phyloP scores from a whole-genome alignment of 1,140 invertebrate species.

The Ctenoplectra terminalis region DNA sequence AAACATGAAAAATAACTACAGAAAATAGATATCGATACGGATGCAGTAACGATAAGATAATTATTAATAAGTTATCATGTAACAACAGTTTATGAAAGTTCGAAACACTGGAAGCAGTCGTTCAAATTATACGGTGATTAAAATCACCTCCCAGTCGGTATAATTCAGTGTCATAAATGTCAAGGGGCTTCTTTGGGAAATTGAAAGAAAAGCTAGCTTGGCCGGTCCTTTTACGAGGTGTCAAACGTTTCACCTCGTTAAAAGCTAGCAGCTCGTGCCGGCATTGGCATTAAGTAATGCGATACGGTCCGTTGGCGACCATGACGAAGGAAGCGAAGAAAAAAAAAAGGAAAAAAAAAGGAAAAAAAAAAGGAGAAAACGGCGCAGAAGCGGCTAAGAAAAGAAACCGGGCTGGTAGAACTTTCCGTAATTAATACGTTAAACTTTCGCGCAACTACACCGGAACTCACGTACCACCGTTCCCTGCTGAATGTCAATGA shows the following conservation, averaged over 20 bases:
- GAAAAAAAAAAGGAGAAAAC: constrained; percentile 4
- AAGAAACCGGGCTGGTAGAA: constrained; percentile 48
- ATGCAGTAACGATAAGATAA: no score
- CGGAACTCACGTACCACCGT: constrained; percentile 59
- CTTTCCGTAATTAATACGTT: constrained; percentile 72
- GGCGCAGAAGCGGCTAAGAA: constrained; percentile 33
- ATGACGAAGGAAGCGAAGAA: constrained; percentile 51
- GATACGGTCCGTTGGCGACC: constrained; percentile 60
- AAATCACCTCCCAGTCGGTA: neutral
- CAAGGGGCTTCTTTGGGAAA: constrained; percentile 57
- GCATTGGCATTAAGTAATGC: constrained; percentile 69
- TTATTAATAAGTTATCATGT: neutral
- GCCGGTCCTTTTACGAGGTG: constrained; percentile 62
- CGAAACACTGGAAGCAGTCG: neutral
- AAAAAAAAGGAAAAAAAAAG: constrained; percentile 7
- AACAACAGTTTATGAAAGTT: neutral
- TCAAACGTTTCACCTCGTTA: constrained; percentile 72
- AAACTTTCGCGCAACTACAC: constrained; percentile 60
- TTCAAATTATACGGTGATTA: constrained; percentile 3
- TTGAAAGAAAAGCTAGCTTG: constrained; percentile 68
- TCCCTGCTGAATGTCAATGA: constrained; percentile 67
- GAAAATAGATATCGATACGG: no score
- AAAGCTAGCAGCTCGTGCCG: constrained; percentile 65
- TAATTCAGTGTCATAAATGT: constrained; percentile 54
- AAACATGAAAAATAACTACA: no score